Conservation (phyloP, 2,888 invertebrate genomes). For the Xestia xanthographa region DNA sequence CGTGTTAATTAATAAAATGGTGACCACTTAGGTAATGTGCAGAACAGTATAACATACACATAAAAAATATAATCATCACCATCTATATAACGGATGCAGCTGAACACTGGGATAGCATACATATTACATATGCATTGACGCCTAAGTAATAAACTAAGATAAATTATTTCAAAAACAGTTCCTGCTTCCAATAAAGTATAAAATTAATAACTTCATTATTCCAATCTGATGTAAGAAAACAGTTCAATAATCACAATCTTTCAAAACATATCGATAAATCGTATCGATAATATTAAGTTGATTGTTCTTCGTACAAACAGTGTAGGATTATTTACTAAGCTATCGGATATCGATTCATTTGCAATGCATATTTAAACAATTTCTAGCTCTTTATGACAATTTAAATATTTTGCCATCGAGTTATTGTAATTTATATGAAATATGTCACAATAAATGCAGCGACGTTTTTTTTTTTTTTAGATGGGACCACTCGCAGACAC, state of each 20-base stretch:
- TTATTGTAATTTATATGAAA: conserved; percentile 38
- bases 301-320: conserved; percentile 53
- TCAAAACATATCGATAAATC: conserved; percentile 55
- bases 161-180: conserved; percentile 13
- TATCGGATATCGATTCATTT: conserved; percentile 51
- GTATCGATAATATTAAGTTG: conserved; percentile 49
- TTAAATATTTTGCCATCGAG: conserved; percentile 40
- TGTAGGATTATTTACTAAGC: conserved; percentile 49
- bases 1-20: too few relatives aligned
- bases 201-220: conserved; percentile 44
- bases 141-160: too few relatives aligned
- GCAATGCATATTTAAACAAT: conserved; percentile 54
- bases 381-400: conserved; percentile 52
- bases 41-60: too few relatives aligned
- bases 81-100: too few relatives aligned
- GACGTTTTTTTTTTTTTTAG: too few relatives aligned
- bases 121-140: too few relatives aligned
- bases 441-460: conserved; percentile 23
- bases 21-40: too few relatives aligned
- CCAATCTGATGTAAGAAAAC: conserved; percentile 21
- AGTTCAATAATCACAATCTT: conserved; percentile 41
- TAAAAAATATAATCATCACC: too few relatives aligned
- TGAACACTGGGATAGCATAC: too few relatives aligned
- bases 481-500: too few relatives aligned
- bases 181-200: conserved; percentile 25